phyloP scores from a whole-genome alignment of 2,113 vertebrate species.

The Balaenoptera acutorostrata region DNA sequence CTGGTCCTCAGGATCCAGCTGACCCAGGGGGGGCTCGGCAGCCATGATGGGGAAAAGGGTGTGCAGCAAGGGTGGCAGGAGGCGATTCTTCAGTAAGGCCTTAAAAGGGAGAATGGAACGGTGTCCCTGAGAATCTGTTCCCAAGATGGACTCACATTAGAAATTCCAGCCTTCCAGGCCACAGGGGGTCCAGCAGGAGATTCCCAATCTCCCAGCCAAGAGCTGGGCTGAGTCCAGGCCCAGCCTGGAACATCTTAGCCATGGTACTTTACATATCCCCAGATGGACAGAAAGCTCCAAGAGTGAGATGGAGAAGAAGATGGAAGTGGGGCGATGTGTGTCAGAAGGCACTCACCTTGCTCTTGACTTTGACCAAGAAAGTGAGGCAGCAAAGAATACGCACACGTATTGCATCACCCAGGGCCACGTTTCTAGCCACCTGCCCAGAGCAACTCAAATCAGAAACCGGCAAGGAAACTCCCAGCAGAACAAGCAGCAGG shows the following conservation, averaged over 20 bases:
- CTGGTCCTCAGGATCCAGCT: constrained; percentile 88
- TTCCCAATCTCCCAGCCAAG: background rate
- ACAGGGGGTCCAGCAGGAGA: background rate
- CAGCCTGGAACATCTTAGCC: background rate
- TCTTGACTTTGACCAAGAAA: constrained; percentile 89
- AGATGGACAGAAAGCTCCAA: background rate
- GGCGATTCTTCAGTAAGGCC: constrained; percentile 88
- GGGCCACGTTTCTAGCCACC: constrained; percentile 82
- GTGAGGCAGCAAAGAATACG: constrained; percentile 87
- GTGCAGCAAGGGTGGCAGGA: constrained; percentile 84
- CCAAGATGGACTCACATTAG: background rate
- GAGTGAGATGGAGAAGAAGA: background rate
- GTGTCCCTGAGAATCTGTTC: background rate
- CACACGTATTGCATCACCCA: constrained; percentile 84
- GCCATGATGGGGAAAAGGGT: constrained; percentile 88
- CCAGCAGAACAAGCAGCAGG: background rate
- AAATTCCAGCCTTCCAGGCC: background rate
- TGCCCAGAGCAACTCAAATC: constrained; percentile 57
- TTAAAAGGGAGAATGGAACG: constrained; percentile 30
- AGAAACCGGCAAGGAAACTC: background rate
- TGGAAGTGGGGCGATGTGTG: accelerated
- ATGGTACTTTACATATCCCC: background rate
- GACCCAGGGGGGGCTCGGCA: constrained; percentile 83
- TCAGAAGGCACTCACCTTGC: constrained; percentile 78
- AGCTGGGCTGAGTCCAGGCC: background rate